These are phyloP conservation scores for Microtus pennsylvanicus DNA, from an alignment of 2,113 vertebrate genomes.

Conservation along the genomic window DNA sequence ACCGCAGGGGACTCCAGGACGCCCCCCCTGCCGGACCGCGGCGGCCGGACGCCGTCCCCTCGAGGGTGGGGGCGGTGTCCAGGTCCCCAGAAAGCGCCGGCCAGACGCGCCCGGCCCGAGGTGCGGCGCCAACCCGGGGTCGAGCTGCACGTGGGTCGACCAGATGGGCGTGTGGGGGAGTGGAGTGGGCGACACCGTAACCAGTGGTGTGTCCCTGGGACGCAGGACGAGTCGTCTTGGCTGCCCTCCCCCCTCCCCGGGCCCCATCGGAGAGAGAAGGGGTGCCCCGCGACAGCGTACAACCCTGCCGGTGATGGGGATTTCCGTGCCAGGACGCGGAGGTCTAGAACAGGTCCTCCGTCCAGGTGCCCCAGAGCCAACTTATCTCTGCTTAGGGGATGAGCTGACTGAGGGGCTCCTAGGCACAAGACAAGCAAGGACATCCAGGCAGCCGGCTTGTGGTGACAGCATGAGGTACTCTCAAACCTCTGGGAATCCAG, in stretches of 20 bases:
- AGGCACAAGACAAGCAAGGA: background rate
- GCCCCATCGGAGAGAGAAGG: background rate
- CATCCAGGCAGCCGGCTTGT: background rate
- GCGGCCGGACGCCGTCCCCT: background rate
- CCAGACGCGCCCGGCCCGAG: background rate
- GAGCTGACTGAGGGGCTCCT: background rate
- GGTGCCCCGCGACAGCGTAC: background rate
- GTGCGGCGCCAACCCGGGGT: slow-evolving; percentile 25
- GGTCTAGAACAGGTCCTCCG: background rate
- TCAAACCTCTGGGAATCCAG: background rate
- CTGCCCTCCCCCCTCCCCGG: background rate
- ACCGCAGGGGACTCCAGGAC: slow-evolving; percentile 2
- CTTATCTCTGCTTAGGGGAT: background rate
- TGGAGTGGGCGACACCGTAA: background rate
- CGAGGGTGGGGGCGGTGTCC: background rate
- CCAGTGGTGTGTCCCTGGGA: background rate
- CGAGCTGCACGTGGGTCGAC: slow-evolving; percentile 68
- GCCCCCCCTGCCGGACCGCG: background rate
- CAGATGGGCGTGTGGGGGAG: background rate
- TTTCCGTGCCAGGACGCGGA: background rate
- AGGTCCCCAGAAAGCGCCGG: background rate
- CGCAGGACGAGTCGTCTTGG: background rate
- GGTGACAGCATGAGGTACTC: background rate
- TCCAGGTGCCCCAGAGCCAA: background rate
- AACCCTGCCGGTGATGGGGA: background rate